These are phyloP conservation scores for Bradysia coprophila DNA, from an alignment of 1,140 invertebrate genomes.

Conservation along the genomic window DNA sequence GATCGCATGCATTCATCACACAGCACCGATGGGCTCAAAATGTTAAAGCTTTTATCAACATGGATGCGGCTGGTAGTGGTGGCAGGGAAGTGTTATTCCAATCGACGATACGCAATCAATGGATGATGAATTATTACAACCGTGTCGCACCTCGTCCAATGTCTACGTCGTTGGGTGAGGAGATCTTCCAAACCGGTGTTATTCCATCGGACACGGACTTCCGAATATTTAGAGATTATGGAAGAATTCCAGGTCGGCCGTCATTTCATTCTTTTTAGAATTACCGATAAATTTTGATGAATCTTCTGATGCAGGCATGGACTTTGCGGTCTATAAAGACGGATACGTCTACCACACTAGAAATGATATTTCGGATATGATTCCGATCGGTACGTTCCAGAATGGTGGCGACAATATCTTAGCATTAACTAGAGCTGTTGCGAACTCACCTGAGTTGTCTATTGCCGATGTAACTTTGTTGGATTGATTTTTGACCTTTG, in stretches of 20 bases:
- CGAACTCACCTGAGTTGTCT: constrained; percentile 23
- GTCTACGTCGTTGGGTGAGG: constrained; percentile 47
- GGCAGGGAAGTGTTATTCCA: constrained; percentile 61
- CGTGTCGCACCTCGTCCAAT: constrained; percentile 37
- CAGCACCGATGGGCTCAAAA: constrained; percentile 50
- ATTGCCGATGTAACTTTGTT: constrained; percentile 14
- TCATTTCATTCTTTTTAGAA: too few relatives aligned
- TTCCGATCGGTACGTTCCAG: constrained; percentile 44
- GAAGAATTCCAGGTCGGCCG: constrained; percentile 26
- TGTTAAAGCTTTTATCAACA: constrained; percentile 47
- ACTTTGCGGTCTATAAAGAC: constrained; percentile 56
- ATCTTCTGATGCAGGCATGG: too few relatives aligned
- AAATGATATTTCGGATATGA: constrained; percentile 39
- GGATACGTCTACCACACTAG: constrained; percentile 64
- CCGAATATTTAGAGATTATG: constrained; percentile 52
- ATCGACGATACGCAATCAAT: constrained; percentile 38
- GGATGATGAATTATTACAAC: constrained; percentile 40
- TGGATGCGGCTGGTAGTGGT: constrained; percentile 58
- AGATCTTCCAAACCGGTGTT: constrained; percentile 52
- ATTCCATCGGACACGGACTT: constrained; percentile 68
- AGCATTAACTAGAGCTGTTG: constrained; percentile 28
- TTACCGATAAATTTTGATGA: too few relatives aligned
- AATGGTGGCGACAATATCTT: constrained; percentile 42
- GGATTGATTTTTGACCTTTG: too few relatives aligned
- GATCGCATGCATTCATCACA: constrained; percentile 59